These are phyloP conservation scores for Coreius guichenoti DNA, from an alignment of 2,797 vertebrate species.

Conservation along the genomic window DNA sequence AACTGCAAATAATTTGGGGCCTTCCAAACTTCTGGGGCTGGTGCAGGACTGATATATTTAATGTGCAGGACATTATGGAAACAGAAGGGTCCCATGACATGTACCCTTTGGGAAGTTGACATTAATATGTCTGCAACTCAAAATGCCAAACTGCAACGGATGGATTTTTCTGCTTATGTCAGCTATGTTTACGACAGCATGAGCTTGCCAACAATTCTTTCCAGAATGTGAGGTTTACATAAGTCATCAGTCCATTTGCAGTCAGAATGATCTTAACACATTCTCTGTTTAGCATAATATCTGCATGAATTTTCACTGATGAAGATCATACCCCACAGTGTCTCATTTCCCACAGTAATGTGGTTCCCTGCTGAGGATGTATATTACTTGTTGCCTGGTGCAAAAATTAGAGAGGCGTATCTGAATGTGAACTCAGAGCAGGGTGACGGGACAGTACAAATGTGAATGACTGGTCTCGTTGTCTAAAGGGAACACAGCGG, in stretches of 20 bases:
- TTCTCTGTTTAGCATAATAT: conserved; percentile 1
- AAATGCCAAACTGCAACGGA: neutral
- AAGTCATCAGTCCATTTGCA: conserved; percentile 25
- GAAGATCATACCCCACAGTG: neutral
- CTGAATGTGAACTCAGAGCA: conserved; percentile 48
- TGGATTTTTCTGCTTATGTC: conserved; percentile 32
- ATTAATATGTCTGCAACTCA: conserved; percentile 28
- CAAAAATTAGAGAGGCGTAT: conserved; percentile 44
- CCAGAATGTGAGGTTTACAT: conserved; percentile 6
- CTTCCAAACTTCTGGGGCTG: neutral
- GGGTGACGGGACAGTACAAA: conserved; percentile 19
- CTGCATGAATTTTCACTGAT: neutral
- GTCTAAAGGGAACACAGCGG: conserved; percentile 49
- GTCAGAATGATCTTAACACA: neutral
- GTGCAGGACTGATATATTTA: conserved; percentile 8
- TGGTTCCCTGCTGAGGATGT: conserved; percentile 12
- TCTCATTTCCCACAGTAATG: neutral
- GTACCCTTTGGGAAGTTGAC: neutral
- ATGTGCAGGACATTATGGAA: conserved; percentile 8
- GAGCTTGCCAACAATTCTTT: neutral
- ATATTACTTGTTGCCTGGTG: conserved; percentile 25
- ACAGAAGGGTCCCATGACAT: neutral
- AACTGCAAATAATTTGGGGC: conserved; percentile 14
- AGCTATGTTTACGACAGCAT: conserved; percentile 1
- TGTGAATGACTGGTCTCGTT: conserved; percentile 56